phyloP scores from a whole-genome alignment of 1,140 invertebrate species.

The Ceratina calcarata region DNA sequence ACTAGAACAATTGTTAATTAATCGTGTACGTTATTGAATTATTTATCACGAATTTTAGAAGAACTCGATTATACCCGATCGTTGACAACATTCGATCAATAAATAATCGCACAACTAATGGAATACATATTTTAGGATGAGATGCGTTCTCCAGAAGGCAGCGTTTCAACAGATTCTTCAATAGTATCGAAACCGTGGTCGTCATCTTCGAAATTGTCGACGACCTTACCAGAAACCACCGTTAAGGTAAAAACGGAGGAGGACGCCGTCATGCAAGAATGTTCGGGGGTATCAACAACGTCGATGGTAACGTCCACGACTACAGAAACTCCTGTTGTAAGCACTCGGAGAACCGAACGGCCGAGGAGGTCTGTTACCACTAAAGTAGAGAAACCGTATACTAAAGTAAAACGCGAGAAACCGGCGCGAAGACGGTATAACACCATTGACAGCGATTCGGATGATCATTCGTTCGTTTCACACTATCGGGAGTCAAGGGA shows the following conservation, averaged over 20 bases:
- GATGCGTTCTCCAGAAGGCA: constrained; percentile 61
- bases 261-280: neutral
- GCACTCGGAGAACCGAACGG: constrained; percentile 41
- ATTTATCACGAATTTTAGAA: no score
- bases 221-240: neutral
- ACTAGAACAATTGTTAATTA: neutral
- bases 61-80: no score
- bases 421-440: constrained; percentile 18
- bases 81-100: neutral
- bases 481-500: constrained; percentile 85
- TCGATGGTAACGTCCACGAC: constrained; percentile 50
- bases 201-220: neutral
- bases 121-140: constrained; percentile 66
- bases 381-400: constrained; percentile 21
- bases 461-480: constrained; percentile 63
- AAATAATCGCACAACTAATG: neutral
- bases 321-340: constrained; percentile 17
- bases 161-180: constrained; percentile 66
- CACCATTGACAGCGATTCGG: constrained; percentile 64
- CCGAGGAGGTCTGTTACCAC: neutral
- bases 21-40: no score
- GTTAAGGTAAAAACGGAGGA: constrained; percentile 36
- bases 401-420: constrained; percentile 10
- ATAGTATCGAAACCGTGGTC: constrained; percentile 29
- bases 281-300: constrained; percentile 12